These are phyloP conservation scores for Orientallactaga bullata DNA, from an alignment of 2,113 vertebrate genomes.

Conservation along the genomic window DNA sequence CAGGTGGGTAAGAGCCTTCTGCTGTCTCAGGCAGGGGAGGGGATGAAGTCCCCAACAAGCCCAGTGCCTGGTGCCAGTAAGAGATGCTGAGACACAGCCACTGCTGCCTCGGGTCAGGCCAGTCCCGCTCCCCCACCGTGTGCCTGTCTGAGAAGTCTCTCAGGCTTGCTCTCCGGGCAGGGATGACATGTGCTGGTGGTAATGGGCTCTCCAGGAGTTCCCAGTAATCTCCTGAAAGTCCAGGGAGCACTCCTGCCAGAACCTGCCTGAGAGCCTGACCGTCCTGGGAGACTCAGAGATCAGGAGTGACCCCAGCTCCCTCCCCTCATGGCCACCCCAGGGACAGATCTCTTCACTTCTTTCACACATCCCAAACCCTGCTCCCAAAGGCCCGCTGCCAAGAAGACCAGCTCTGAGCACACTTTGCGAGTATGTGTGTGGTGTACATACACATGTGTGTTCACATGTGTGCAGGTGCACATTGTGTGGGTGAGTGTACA, in stretches of 20 bases:
- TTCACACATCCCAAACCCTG: background rate
- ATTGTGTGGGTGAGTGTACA: too few relatives aligned
- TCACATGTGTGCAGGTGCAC: too few relatives aligned
- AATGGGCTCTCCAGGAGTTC: background rate
- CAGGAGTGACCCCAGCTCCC: rapidly evolving
- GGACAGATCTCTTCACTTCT: rapidly evolving
- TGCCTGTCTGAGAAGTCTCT: too few relatives aligned
- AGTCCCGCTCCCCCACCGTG: background rate
- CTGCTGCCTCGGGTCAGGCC: background rate
- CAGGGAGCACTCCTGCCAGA: background rate
- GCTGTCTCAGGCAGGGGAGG: background rate
- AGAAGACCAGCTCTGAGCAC: too few relatives aligned
- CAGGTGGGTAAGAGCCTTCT: background rate
- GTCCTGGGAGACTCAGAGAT: background rate
- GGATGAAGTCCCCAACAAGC: rapidly evolving
- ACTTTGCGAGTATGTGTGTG: too few relatives aligned
- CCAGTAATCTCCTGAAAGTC: background rate
- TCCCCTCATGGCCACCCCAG: too few relatives aligned
- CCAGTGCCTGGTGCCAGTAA: too few relatives aligned
- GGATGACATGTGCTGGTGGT: background rate
- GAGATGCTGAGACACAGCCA: background rate
- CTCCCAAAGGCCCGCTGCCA: background rate
- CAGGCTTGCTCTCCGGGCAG: rapidly evolving
- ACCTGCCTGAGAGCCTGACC: background rate
- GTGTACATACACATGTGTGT: too few relatives aligned